Conservation (phyloP, 2,888 invertebrate species). For the Laspeyria flexula region DNA sequence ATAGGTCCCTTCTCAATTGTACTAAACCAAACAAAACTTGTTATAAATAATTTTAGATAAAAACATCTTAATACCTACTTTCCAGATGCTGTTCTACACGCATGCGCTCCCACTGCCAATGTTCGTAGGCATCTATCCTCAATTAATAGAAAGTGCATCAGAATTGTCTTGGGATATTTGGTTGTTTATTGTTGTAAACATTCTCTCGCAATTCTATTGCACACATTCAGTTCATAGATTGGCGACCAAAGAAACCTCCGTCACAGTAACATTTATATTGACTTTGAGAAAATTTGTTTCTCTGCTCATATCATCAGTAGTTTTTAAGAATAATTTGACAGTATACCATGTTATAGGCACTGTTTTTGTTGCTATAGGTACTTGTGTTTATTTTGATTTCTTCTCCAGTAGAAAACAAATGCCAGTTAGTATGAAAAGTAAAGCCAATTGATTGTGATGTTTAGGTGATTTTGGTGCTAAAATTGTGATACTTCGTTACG, state of each 20-base stretch:
- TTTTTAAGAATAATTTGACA: slow-evolving; percentile 78
- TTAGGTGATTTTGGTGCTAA: neutral
- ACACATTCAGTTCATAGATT: slow-evolving; percentile 73
- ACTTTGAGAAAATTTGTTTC: slow-evolving; percentile 77
- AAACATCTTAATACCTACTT: too few relatives aligned
- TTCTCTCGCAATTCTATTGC: slow-evolving; percentile 72
- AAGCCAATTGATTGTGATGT: slow-evolving; percentile 13
- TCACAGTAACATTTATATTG: slow-evolving; percentile 76
- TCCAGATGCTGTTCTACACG: slow-evolving; percentile 81
- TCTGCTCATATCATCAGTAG: slow-evolving; percentile 68
- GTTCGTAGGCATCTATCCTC: slow-evolving; percentile 65
- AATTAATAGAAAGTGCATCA: slow-evolving; percentile 53
- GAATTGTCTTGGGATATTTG: slow-evolving; percentile 58
- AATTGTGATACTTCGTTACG: neutral
- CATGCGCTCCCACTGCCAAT: slow-evolving; percentile 72
- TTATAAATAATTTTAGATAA: too few relatives aligned
- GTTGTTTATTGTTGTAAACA: slow-evolving; percentile 63
- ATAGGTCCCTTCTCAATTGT: too few relatives aligned
- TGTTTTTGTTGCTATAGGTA: slow-evolving; percentile 68
- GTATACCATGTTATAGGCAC: slow-evolving; percentile 69
- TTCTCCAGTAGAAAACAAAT: slow-evolving; percentile 62
- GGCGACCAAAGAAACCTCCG: slow-evolving; percentile 73
- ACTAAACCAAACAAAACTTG: too few relatives aligned
- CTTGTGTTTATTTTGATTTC: slow-evolving; percentile 76
- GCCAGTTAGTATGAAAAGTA: slow-evolving; percentile 63